Conservation (phyloP, 2,797 vertebrate genomes). For the Hydrocynus forskahlii region DNA sequence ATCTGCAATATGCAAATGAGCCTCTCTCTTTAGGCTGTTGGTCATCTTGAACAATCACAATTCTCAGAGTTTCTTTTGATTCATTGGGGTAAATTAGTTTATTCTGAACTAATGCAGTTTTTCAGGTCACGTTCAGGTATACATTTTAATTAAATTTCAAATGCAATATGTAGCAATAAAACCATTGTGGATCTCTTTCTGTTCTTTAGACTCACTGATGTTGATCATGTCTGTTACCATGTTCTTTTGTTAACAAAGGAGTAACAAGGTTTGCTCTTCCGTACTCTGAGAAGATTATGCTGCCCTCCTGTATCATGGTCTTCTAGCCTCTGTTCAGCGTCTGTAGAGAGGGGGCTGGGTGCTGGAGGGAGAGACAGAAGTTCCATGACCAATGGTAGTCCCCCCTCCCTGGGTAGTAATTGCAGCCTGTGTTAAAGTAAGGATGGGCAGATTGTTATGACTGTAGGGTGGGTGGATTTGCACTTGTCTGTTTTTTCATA, state of each 20-base stretch:
- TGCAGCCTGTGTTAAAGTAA: constrained; percentile 58
- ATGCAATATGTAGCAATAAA: too few relatives aligned
- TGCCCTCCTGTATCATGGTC: not conserved
- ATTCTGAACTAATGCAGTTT: too few relatives aligned
- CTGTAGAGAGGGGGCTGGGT: not conserved
- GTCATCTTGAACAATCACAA: too few relatives aligned
- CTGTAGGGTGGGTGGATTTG: constrained; percentile 62
- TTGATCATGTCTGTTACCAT: not conserved
- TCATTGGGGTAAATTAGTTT: too few relatives aligned
- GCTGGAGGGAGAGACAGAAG: constrained; percentile 37
- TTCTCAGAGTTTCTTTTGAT: too few relatives aligned
- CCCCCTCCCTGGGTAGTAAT: constrained; percentile 57
- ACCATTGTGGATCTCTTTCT: too few relatives aligned
- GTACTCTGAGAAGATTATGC: not conserved
- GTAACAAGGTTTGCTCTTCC: not conserved
- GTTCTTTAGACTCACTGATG: not conserved
- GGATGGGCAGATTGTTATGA: constrained; percentile 59
- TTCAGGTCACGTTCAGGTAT: too few relatives aligned
- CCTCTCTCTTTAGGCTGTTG: too few relatives aligned
- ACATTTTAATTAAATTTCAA: too few relatives aligned
- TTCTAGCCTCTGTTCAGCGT: not conserved
- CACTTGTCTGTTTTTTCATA: constrained; percentile 47
- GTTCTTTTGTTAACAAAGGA: not conserved
- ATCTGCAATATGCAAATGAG: too few relatives aligned
- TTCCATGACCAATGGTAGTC: constrained; percentile 66